Conservation (phyloP, 2,888 invertebrate species). For the Falcaria lacertinaria region DNA sequence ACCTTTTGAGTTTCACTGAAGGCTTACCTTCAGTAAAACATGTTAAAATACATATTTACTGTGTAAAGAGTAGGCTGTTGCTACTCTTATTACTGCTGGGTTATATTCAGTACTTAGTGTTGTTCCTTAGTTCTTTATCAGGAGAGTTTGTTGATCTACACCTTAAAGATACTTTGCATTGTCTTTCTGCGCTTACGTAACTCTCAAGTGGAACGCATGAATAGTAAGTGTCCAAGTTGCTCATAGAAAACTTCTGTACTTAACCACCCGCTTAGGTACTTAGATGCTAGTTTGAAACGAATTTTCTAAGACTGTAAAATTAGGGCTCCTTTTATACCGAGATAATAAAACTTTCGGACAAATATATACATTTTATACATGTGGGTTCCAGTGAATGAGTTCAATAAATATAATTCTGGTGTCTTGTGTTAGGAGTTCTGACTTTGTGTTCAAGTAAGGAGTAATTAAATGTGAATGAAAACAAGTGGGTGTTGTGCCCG, state of each 20-base stretch:
- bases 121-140: not conserved
- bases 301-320: no score
- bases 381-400: slow-evolving; percentile 14
- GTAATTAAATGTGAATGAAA: slow-evolving; percentile 55
- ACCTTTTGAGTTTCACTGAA: no score
- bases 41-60: no score
- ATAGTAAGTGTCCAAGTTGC: slow-evolving; percentile 2
- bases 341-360: no score
- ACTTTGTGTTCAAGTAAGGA: slow-evolving; percentile 29
- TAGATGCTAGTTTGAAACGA: no score
- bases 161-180: not conserved
- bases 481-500: slow-evolving; percentile 33
- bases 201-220: not conserved
- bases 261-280: slow-evolving; percentile 8
- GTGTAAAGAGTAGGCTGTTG: no score
- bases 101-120: not conserved
- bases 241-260: slow-evolving; percentile 7
- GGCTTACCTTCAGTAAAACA: no score
- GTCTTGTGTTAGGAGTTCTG: slow-evolving; percentile 5
- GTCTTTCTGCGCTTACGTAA: not conserved
- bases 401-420: slow-evolving; percentile 12
- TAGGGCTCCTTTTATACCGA: no score
- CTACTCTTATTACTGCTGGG: no score
- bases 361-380: no score
- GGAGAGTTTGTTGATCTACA: no score